Base-by-base conservation (phyloP, 1,140 invertebrate genomes). In the Armadillidium nasatum region DNA sequence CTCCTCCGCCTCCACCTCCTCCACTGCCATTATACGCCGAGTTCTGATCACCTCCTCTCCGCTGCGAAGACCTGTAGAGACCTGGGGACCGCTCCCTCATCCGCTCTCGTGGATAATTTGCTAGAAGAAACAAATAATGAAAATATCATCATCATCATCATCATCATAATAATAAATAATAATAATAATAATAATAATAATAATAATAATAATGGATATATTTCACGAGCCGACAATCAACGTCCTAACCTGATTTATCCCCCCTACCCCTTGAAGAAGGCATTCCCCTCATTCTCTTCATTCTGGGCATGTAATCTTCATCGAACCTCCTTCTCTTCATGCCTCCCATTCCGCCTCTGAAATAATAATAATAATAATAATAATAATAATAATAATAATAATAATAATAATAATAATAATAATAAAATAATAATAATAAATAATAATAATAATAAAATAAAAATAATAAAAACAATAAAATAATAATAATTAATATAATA, bases 221-320 rank as follows among this genome's bases (percentile, higher is more conserved):
- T 33, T 33, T 33, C 33, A 33, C 6, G 33, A 33, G 6, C 6
- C 33, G 1, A 33, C 33, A 33, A 33, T 33, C 33, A 33, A 33
- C 33, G 6, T 33, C 33, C 33, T 33, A 33, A 60, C 50, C 50
- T 60, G 50, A 60, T 19, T 60, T 60, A 19, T 60, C 50, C 50
- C 50, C 50, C 19, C 50, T 13, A 15, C 50, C 50, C 50, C 50
- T 60, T 13, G 50, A 60, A 60, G 19, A 13, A 15, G 50, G 50
- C 50, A 60, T 60, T 7, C 50, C 50, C 19, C 50, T 60, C 50
- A 60, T 60, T 60, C 50, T 60, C 19, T 60, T 60, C 50, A 60
- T 19, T 3, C 50, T 13, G 11, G 50, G 50, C 19, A 13, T 19
- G 19, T 60, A 60, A 60, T 60, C 50, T 13, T 60, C 50, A 1